Evolutionary conservation across 2,113 vertebrate species (phyloP), one percentile per base, ranked within the genome.

Genomic region (Loxodonta africana): DNA sequence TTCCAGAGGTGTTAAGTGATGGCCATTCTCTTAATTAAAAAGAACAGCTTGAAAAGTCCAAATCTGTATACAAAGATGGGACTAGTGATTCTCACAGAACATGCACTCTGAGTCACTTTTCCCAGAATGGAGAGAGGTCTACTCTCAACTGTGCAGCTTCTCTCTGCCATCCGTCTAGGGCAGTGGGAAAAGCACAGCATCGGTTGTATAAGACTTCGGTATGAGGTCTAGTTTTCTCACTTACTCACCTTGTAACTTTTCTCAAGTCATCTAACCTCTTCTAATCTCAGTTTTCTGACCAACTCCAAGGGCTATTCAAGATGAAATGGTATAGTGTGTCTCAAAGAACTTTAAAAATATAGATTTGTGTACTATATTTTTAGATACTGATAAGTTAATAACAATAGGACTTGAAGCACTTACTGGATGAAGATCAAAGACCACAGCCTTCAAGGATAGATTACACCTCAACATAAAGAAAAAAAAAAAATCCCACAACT

Each of bases 311-410:
- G 28, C 8, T 90, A 20, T 48, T 76, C 41, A 94, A 92, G 57
- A 81, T 37, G 63, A 96, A 92, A 69, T 80, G 8, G 51, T 44
- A 11, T 1, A 33, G 15, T 28, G 1, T 41, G 41, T 62, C 17
- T 89, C 48, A 44, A 91, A 65, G 8, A 88, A 69, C 23, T 62
- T 88, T 10, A 57, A 84, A 73, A 67, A 83, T 80, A 84, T 63
- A 65, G 69, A 95, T 46, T 67, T 84, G 3, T 23, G 92, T 69
- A 69, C 41, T 83, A 51, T 86, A 48, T 89, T 88, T 95, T 88
- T 81, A 88, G 67, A 28, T 86, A 53, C 51, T 84, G 82, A 65
- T 57, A 94, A 84, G 25, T 37, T 67, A 82, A n/a, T 78, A 51
- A 51, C 11, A 82, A 73, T 41, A 76, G 37, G 37, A 37, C 37